Evolutionary conservation across 2,888 invertebrate genomes (phyloP).

Genomic region (Sphinx pinastri): DNA sequence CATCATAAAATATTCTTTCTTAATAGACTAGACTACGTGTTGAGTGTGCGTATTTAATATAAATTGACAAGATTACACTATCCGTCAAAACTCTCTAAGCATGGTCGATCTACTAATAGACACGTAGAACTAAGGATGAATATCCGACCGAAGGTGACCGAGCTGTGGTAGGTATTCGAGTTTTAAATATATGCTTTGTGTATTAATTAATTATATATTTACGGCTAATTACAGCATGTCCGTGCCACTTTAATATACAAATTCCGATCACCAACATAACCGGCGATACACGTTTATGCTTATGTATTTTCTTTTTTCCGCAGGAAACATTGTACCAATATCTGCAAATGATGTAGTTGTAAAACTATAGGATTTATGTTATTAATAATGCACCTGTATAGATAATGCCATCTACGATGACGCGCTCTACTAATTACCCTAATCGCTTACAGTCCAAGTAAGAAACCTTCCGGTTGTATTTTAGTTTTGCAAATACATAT

Average conservation of each 20-base stretch:
- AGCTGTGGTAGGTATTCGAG: constrained; percentile 16
- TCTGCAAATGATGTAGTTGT: not conserved
- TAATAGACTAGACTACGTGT: not conserved
- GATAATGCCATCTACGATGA: no score
- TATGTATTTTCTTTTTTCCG: not conserved
- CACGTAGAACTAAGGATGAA: not conserved
- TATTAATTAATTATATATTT: constrained; percentile 20
- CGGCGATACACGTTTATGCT: not conserved
- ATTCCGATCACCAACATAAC: not conserved
- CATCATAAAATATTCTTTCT: no score
- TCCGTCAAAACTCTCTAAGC: not conserved
- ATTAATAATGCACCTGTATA: no score
- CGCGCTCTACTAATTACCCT: no score
- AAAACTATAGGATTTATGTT: no score
- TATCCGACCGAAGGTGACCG: constrained; percentile 21
- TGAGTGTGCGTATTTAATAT: not conserved
- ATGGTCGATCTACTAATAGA: not conserved
- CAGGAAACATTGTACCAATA: not conserved
- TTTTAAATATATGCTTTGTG: constrained; percentile 17
- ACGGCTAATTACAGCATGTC: constrained; percentile 27
- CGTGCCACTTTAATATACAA: not conserved
- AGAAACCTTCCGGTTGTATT: no score
- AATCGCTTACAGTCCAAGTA: no score
- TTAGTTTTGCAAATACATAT: no score
- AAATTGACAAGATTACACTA: not conserved